phyloP scores from a whole-genome alignment of 2,888 invertebrate species.

The Aphodius sticticus region DNA sequence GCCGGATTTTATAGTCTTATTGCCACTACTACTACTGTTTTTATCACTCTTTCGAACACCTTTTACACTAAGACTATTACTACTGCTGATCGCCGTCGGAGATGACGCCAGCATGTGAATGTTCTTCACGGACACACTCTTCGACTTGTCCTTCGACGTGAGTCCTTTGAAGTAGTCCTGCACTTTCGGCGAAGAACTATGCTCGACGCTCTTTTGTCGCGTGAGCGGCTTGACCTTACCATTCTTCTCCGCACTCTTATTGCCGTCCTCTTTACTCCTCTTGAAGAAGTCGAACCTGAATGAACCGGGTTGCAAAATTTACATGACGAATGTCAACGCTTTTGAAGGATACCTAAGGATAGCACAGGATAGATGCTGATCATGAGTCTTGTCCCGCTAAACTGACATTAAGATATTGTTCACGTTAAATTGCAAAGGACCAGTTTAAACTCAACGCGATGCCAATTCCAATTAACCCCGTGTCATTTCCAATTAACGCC shows the following conservation, averaged over 20 bases:
- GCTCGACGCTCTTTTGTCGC: conserved; percentile 56
- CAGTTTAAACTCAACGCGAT: no score
- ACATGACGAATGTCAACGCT: neutral
- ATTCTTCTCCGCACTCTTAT: conserved; percentile 31
- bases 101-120: conserved; percentile 47
- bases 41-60: conserved; percentile 58
- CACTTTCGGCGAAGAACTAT: conserved; percentile 47
- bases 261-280: conserved; percentile 36
- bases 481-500: no score
- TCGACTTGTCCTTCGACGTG: conserved; percentile 54
- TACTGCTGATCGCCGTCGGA: conserved; percentile 32
- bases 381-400: no score
- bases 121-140: conserved; percentile 52
- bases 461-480: no score
- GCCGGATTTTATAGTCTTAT: conserved; percentile 43
- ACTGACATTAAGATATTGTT: no score
- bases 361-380: neutral
- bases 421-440: no score
- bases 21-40: conserved; percentile 46
- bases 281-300: conserved; percentile 40
- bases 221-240: conserved; percentile 44
- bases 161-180: conserved; percentile 48
- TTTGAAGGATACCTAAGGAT: neutral
- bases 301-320: conserved; percentile 5
- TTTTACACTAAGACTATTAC: conserved; percentile 46